These are phyloP conservation scores for Zonotrichia leucophrys DNA, from an alignment of 2,113 vertebrate genomes.

Conservation along the genomic window DNA sequence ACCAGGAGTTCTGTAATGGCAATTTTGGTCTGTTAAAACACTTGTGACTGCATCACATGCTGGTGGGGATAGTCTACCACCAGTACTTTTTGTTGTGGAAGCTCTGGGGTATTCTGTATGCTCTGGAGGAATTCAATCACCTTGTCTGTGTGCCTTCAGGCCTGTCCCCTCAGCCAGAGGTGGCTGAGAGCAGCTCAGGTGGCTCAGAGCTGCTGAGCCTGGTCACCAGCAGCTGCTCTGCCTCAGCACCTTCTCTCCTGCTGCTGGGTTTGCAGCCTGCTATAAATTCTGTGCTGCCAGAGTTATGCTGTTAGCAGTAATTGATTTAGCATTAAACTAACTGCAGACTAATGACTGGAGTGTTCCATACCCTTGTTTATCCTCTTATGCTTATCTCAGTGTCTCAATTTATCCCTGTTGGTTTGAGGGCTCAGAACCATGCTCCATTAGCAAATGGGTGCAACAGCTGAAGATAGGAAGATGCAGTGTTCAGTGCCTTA, in stretches of 20 bases:
- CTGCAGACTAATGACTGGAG: slow-evolving; percentile 29
- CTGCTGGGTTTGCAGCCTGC: not conserved
- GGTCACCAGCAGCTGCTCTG: accelerated
- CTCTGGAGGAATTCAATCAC: not conserved
- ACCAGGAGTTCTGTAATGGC: not conserved
- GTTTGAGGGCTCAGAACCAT: not conserved
- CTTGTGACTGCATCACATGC: not conserved
- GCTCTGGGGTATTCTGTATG: not conserved
- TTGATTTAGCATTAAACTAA: slow-evolving; percentile 52
- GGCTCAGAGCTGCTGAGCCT: not conserved
- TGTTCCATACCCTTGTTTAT: slow-evolving; percentile 26
- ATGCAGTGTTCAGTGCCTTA: not conserved
- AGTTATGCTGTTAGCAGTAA: slow-evolving; percentile 27
- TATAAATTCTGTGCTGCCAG: not conserved
- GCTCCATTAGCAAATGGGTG: slow-evolving; percentile 20
- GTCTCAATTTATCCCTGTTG: not conserved
- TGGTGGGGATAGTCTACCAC: not conserved
- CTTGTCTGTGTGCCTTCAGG: not conserved
- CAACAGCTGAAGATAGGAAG: not conserved
- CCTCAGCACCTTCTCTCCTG: not conserved
- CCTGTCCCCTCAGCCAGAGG: not conserved
- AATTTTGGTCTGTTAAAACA: not conserved
- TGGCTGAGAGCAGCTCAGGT: not conserved
- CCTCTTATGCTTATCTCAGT: slow-evolving; percentile 10
- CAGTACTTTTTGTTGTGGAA: not conserved